Evolutionary conservation across 2,888 invertebrate genomes (phyloP).

Genomic region (Meiosimyza decipiens): DNA sequence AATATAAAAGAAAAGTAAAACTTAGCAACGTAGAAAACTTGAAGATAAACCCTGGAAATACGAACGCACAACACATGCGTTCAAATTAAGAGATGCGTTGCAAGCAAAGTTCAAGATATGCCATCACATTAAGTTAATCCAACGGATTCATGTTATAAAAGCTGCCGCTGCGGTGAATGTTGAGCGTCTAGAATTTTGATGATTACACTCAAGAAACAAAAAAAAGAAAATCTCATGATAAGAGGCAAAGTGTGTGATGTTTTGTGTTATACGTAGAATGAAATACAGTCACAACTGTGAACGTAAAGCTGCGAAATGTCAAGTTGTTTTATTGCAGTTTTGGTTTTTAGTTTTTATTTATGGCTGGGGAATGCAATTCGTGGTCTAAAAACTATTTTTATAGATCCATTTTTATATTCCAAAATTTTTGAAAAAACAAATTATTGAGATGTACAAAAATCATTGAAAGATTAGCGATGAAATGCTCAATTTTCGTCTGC

Average conservation of each 20-base stretch:
- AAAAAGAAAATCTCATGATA: conserved; percentile 2
- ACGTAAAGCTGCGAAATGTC: too few relatives aligned
- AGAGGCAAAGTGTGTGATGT: conserved; percentile 19
- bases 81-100: conserved; percentile 28
- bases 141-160: background rate
- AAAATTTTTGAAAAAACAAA: too few relatives aligned
- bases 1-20: background rate
- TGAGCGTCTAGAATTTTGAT: too few relatives aligned
- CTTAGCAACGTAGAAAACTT: conserved; percentile 5
- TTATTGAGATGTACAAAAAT: too few relatives aligned
- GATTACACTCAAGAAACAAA: background rate
- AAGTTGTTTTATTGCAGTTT: too few relatives aligned
- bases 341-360: too few relatives aligned
- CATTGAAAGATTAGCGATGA: too few relatives aligned
- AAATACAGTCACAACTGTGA: too few relatives aligned
- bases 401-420: too few relatives aligned
- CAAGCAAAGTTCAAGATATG: conserved; percentile 24
- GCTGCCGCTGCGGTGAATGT: background rate
- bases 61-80: conserved; percentile 7
- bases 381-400: too few relatives aligned
- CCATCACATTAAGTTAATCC: conserved; percentile 17
- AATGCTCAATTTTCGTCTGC: too few relatives aligned
- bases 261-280: background rate
- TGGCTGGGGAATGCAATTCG: too few relatives aligned
- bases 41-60: background rate